These are phyloP conservation scores for Platycheirus albimanus DNA, from an alignment of 2,888 invertebrate genomes.

Conservation along the genomic window DNA sequence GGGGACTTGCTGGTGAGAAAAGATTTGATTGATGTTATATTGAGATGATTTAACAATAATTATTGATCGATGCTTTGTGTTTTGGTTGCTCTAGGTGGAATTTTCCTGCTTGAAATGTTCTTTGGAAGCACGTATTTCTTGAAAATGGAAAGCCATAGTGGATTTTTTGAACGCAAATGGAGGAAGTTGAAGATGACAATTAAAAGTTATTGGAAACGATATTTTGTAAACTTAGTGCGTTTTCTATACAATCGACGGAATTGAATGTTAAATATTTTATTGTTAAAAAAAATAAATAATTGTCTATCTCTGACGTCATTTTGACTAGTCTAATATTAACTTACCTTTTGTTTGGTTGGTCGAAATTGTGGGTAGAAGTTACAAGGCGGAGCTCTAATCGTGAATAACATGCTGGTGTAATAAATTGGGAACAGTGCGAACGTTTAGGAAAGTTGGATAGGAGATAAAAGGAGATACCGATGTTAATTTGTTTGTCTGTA, in stretches of 20 bases:
- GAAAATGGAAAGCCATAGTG: not conserved
- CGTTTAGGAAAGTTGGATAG: no score
- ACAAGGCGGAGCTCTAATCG: no score
- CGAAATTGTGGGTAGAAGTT: no score
- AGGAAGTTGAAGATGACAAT: not conserved
- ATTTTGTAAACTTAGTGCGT: slow-evolving; percentile 7
- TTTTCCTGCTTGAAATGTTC: slow-evolving; percentile 48
- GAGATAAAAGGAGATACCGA: no score
- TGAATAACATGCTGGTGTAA: no score
- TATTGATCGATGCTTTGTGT: not conserved
- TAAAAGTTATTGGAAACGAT: slow-evolving; percentile 23
- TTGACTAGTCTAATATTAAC: no score
- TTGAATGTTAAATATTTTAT: not conserved
- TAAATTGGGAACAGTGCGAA: no score
- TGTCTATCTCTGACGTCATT: no score
- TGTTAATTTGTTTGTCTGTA: no score
- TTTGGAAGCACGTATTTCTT: slow-evolving; percentile 18
- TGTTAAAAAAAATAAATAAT: no score
- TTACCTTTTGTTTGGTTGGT: no score
- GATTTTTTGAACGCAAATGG: not conserved
- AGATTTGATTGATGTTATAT: not conserved
- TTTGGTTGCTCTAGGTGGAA: slow-evolving; percentile 13
- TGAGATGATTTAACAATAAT: not conserved
- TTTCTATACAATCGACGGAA: slow-evolving; percentile 5
- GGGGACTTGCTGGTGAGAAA: slow-evolving; percentile 83